These are phyloP conservation scores for Heteromyza rotundicornis DNA, from an alignment of 2,888 invertebrate species.

Conservation along the genomic window DNA sequence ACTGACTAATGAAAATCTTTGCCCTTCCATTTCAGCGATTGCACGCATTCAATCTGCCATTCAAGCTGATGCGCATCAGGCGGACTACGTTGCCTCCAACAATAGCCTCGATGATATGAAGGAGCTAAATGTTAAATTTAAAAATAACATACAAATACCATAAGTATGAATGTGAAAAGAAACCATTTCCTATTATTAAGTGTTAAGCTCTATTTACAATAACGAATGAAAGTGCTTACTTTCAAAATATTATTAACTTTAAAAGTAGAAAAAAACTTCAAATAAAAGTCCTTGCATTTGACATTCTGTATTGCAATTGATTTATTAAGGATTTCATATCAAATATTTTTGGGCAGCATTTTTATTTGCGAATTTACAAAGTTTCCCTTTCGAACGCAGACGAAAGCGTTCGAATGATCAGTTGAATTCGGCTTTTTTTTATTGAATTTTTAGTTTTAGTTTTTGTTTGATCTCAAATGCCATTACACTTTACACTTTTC, in stretches of 20 bases:
- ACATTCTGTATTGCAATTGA: conserved; percentile 19
- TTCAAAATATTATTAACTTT: not conserved
- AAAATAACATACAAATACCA: conserved; percentile 38
- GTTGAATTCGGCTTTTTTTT: conserved; percentile 2
- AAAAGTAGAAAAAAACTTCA: not conserved
- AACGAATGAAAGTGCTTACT: not conserved
- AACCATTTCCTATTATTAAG: not conserved
- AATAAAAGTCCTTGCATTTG: not conserved
- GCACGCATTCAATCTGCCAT: conserved; percentile 55
- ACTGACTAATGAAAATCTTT: too few species aligned
- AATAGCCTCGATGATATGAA: conserved; percentile 54
- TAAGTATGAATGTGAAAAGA: conserved; percentile 17
- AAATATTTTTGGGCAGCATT: conserved; percentile 38
- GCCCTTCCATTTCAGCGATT: conserved; percentile 49
- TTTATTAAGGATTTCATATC: conserved; percentile 24
- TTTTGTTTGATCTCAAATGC: conserved; percentile 12
- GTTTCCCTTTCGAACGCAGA: conserved; percentile 7
- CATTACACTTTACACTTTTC: conserved; percentile 26
- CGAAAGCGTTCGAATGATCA: not conserved
- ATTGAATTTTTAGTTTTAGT: conserved; percentile 14
- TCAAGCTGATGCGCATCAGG: too few species aligned
- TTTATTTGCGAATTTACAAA: conserved; percentile 41
- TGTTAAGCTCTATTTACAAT: not conserved
- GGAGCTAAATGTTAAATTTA: conserved; percentile 50
- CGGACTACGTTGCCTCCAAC: conserved; percentile 42